Conservation (phyloP, 2,888 invertebrate species). For the Lucinisca nassula region DNA sequence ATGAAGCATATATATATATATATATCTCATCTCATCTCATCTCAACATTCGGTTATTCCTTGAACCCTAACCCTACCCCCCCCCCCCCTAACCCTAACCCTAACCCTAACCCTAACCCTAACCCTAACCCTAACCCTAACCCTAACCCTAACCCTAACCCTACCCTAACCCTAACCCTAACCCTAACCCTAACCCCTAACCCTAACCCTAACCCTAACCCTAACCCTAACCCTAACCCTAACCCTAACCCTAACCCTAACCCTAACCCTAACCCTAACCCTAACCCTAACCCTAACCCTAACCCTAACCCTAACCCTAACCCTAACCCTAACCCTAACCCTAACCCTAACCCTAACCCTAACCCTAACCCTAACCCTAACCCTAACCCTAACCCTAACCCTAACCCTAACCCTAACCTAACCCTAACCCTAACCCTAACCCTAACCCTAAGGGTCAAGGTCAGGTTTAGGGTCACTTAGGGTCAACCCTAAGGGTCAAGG, state of each 20-base stretch:
- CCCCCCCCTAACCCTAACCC: constrained; percentile 70
- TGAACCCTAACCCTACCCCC: too few relatives aligned
- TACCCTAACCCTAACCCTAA: too few relatives aligned
- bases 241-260: constrained; percentile 57
- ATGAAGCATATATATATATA: too few relatives aligned
- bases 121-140: constrained; percentile 76
- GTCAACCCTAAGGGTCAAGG: too few relatives aligned
- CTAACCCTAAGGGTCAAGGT: too few relatives aligned
- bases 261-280: constrained; percentile 57
- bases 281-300: constrained; percentile 32
- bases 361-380: constrained; percentile 42
- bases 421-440: too few relatives aligned
- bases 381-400: constrained; percentile 71
- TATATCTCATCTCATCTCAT: too few relatives aligned
- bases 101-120: constrained; percentile 71
- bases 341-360: constrained; percentile 47
- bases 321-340: constrained; percentile 45
- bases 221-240: constrained; percentile 66
- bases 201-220: constrained; percentile 73
- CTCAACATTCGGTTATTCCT: too few relatives aligned
- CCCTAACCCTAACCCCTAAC: too few relatives aligned
- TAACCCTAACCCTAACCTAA: too few relatives aligned
- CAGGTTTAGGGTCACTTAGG: too few relatives aligned
- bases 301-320: constrained; percentile 43
- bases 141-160: constrained; percentile 75